A percentile compares a stretch with the other conserved stretches of the same genome.
These are phyloP conservation scores for Gastracanthus pulcherrimus DNA, from an alignment of 2,888 invertebrate species.

Conservation along the genomic window DNA sequence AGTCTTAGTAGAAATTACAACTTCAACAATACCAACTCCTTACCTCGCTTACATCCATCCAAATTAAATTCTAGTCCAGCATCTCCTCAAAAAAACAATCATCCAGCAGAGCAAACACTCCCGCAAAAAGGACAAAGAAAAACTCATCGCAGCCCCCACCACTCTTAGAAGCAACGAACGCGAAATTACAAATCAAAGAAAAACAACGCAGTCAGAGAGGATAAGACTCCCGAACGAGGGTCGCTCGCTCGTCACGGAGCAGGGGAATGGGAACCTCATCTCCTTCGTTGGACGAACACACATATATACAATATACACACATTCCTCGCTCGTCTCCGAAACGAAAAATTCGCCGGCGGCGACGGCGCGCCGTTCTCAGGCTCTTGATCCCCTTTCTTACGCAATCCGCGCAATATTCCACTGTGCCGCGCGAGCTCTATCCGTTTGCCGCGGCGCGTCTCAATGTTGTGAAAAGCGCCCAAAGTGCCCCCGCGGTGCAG, in stretches of 20 bases:
- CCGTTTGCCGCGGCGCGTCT: no score
- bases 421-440: background rate
- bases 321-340: background rate
- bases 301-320: background rate
- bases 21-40: no score
- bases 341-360: slow-evolving; percentile 12
- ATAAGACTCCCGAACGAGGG: background rate
- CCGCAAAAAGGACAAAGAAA: background rate
- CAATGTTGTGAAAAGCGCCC: background rate
- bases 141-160: no score
- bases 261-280: background rate
- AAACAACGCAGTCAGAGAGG: background rate
- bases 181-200: slow-evolving; percentile 10
- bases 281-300: background rate
- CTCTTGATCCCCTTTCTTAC: slow-evolving; percentile 39
- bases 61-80: slow-evolving; percentile 7
- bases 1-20: no score
- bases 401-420: slow-evolving; percentile 4
- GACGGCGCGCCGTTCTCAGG: slow-evolving; percentile 25
- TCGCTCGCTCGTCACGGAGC: no score
- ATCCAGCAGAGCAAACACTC: background rate
- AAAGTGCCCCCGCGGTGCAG: background rate
- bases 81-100: background rate
- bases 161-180: background rate
- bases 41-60: no score